These are phyloP conservation scores for Microtus oregoni DNA, from an alignment of 2,113 vertebrate genomes.

Conservation along the genomic window DNA sequence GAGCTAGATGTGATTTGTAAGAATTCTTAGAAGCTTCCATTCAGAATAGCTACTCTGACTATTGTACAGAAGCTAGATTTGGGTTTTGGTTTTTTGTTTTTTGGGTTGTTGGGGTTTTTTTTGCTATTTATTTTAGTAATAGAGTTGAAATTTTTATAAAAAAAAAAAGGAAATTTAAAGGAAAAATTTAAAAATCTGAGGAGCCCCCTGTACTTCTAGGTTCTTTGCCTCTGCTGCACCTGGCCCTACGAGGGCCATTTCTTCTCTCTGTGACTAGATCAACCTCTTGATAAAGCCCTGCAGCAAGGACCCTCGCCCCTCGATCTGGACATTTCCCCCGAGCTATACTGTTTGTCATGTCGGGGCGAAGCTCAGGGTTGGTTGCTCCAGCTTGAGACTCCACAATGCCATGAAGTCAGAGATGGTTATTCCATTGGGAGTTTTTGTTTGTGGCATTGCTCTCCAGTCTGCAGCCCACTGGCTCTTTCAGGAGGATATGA, in stretches of 20 bases:
- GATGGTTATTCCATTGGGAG: not conserved
- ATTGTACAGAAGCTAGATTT: not conserved
- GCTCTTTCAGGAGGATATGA: not conserved
- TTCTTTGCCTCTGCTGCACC: not conserved
- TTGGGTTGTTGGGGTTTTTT: not conserved
- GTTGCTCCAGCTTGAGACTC: not conserved
- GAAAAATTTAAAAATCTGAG: not conserved
- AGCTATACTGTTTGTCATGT: not conserved
- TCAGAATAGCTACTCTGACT: not conserved
- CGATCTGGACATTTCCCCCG: not conserved
- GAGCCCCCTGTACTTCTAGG: not conserved
- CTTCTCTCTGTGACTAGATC: constrained; percentile 15
- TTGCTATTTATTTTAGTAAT: not conserved
- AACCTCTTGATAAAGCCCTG: not conserved
- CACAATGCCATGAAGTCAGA: not conserved
- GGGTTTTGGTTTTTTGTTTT: not conserved
- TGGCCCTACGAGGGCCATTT: not conserved
- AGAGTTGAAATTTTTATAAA: not conserved
- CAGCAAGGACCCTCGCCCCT: not conserved
- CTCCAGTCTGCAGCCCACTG: not conserved
- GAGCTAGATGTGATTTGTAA: not conserved
- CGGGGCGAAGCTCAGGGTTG: not conserved
- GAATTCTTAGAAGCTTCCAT: not conserved
- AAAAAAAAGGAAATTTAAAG: not conserved
- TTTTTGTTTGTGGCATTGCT: not conserved